Evolutionary conservation across 2,113 vertebrate species (phyloP).

Genomic region (Diglossa brunneiventris): DNA sequence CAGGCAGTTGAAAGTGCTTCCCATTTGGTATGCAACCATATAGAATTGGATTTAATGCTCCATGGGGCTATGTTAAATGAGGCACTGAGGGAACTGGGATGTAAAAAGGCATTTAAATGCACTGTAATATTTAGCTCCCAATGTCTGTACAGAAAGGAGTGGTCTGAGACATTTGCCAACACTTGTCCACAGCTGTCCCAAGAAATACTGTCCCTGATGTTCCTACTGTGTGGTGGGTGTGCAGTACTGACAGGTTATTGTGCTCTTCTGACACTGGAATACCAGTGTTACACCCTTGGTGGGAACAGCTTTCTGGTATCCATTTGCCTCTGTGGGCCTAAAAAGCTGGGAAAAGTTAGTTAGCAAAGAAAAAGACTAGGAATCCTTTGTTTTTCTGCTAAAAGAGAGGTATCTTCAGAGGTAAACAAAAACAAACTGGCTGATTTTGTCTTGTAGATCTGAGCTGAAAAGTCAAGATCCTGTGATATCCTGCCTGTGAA

Average conservation of each 20-base stretch:
- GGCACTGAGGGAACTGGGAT: neutral
- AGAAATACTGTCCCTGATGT: neutral
- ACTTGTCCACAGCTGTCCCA: neutral
- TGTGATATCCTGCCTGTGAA: neutral
- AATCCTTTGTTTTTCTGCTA: neutral
- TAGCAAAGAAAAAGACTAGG: neutral
- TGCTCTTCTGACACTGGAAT: neutral
- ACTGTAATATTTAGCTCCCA: neutral
- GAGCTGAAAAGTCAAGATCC: neutral
- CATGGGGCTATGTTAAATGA: neutral
- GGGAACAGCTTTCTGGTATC: neutral
- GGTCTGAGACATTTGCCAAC: neutral
- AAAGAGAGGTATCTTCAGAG: neutral
- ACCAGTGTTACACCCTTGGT: neutral
- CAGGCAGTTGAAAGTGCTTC: neutral
- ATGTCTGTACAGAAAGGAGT: neutral
- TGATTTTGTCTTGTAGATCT: neutral
- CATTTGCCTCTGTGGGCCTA: neutral
- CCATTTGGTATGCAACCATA: neutral
- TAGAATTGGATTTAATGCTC: neutral
- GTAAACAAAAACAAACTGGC: neutral
- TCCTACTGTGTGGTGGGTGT: neutral
- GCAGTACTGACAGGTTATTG: neutral
- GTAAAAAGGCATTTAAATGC: neutral
- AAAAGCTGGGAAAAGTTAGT: neutral